These are phyloP conservation scores for Onychostruthus taczanowskii DNA, from an alignment of 2,113 vertebrate genomes.

Conservation along the genomic window DNA sequence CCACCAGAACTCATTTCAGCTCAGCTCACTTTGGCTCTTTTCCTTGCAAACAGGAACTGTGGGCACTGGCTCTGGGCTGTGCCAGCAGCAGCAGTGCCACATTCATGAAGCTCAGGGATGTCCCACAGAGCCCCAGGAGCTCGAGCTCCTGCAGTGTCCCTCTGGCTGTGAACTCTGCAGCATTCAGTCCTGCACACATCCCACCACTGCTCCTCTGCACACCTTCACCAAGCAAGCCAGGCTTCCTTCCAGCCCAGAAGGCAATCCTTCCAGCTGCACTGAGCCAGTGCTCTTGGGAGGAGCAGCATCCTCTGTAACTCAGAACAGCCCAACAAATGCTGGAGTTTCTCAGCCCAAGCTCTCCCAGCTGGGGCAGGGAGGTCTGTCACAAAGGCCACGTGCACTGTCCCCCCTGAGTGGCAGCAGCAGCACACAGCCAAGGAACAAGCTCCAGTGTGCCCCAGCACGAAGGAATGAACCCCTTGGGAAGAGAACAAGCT, in stretches of 20 bases:
- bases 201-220: neutral
- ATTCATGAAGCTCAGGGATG: neutral
- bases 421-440: neutral
- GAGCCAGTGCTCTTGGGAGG: neutral
- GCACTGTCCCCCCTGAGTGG: neutral
- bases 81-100: neutral
- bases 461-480: neutral
- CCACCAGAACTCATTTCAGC: neutral
- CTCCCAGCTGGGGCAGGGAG: neutral
- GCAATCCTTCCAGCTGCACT: neutral
- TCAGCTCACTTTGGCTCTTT: neutral
- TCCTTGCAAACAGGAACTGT: accelerated
- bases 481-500: neutral
- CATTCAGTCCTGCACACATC: neutral
- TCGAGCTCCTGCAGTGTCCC: neutral
- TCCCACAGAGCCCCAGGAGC: neutral
- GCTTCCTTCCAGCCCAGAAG: neutral
- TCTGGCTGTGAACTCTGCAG: neutral
- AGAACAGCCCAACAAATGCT: neutral
- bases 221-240: neutral
- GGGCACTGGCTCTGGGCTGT: neutral
- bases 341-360: neutral
- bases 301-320: neutral
- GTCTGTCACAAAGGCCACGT: neutral
- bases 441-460: neutral